Evolutionary conservation across 2,113 vertebrate genomes (phyloP).

Genomic region (Callionymus lyra): DNA sequence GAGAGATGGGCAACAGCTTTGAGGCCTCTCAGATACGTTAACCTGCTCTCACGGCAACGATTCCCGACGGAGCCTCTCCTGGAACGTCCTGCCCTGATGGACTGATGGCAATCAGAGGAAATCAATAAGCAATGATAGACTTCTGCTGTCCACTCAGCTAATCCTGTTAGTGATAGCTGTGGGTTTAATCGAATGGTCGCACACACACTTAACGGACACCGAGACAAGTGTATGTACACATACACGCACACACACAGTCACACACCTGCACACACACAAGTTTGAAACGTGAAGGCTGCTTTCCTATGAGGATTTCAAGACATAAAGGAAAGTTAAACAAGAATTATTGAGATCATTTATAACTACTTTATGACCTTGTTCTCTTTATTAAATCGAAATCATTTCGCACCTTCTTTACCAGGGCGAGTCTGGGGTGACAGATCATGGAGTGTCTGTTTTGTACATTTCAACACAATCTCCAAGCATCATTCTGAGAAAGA

Average conservation of each 20-base stretch:
- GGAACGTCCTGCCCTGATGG: slow-evolving; percentile 52
- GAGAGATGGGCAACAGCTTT: slow-evolving; percentile 43
- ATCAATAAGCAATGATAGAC: slow-evolving; percentile 72
- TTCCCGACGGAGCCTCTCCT: slow-evolving; percentile 46
- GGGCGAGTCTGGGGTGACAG: too few relatives aligned
- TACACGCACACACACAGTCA: slow-evolving; percentile 10
- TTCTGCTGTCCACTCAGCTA: slow-evolving; percentile 69
- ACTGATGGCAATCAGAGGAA: slow-evolving; percentile 59
- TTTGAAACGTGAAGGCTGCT: too few relatives aligned
- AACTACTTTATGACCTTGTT: too few relatives aligned
- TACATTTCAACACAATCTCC: too few relatives aligned
- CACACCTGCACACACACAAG: too few relatives aligned
- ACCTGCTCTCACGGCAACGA: slow-evolving; percentile 14
- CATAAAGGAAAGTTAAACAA: too few relatives aligned
- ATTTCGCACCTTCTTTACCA: too few relatives aligned
- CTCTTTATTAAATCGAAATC: too few relatives aligned
- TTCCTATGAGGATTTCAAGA: too few relatives aligned
- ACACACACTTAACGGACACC: slow-evolving; percentile 29
- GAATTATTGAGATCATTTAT: too few relatives aligned
- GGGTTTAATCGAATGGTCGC: slow-evolving; percentile 62
- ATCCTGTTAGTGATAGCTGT: slow-evolving; percentile 66
- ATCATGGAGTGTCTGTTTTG: too few relatives aligned
- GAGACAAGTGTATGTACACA: slow-evolving; percentile 18
- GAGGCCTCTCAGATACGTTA: slow-evolving; percentile 39
- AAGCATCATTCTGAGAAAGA: too few relatives aligned